Evolutionary conservation across 2,113 vertebrate species (phyloP).

Genomic region (Pandion haliaetus): DNA sequence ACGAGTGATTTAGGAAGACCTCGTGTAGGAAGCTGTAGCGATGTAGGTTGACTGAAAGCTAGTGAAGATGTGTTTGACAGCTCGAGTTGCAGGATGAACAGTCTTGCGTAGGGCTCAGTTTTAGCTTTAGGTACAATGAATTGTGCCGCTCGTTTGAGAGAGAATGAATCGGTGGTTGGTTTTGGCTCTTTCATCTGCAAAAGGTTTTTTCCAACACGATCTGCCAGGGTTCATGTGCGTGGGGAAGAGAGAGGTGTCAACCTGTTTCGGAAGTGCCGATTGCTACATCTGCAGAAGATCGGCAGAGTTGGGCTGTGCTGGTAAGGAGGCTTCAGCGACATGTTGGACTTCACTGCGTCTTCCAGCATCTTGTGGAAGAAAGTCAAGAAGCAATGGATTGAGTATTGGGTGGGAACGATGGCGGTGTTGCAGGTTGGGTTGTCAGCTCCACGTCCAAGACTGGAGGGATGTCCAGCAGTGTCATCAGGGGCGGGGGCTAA

Average conservation of each 20-base stretch:
- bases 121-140: neutral
- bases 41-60: neutral
- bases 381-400: neutral
- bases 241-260: neutral
- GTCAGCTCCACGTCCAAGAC: neutral
- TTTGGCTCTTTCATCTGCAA: neutral
- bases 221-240: neutral
- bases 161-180: rapidly evolving
- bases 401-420: neutral
- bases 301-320: neutral
- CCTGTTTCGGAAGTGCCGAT: rapidly evolving
- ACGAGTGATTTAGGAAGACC: neutral
- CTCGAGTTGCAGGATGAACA: neutral
- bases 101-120: rapidly evolving
- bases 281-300: neutral
- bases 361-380: neutral
- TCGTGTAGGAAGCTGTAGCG: neutral
- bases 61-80: neutral
- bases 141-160: rapidly evolving
- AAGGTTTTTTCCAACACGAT: rapidly evolving
- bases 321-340: neutral
- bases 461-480: neutral
- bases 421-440: neutral
- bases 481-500: rapidly evolving
- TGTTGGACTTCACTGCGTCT: rapidly evolving